phyloP scores from a whole-genome alignment of 2,888 invertebrate species.

The Xanthorhoe spadicearia region DNA sequence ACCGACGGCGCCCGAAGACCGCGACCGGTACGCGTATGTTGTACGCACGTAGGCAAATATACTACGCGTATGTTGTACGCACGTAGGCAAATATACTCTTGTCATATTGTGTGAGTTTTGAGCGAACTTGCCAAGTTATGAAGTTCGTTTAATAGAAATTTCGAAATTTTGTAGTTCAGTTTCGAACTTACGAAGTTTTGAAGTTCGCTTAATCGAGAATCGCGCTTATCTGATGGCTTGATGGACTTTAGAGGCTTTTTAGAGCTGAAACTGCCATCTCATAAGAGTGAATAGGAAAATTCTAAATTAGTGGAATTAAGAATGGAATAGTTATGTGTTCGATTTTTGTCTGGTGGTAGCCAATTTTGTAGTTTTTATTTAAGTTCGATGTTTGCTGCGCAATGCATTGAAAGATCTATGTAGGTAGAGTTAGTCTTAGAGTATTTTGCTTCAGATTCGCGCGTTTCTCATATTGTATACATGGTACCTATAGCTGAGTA shows the following conservation, averaged over 20 bases:
- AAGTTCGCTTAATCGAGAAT: constrained; percentile 2
- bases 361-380: not conserved
- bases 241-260: not conserved
- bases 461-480: constrained; percentile 2
- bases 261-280: not conserved
- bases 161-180: not conserved
- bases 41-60: constrained; percentile 57
- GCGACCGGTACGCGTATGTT: constrained; percentile 70
- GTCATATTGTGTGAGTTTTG: constrained; percentile 5
- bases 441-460: not conserved
- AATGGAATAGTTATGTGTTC: not conserved
- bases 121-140: not conserved
- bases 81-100: constrained; percentile 45
- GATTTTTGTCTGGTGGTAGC: not conserved
- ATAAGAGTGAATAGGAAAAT: no score
- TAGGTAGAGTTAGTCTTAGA: not conserved
- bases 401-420: not conserved
- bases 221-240: constrained; percentile 6
- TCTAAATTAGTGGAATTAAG: not conserved
- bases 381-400: not conserved
- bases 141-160: constrained; percentile 2
- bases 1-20: constrained; percentile 59
- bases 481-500: not conserved
- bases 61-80: constrained; percentile 67
- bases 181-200: no score